Evolutionary conservation across 2,888 invertebrate genomes (phyloP), one percentile per base, ranked within the genome.

Genomic region (Proisotoma minuta): DNA sequence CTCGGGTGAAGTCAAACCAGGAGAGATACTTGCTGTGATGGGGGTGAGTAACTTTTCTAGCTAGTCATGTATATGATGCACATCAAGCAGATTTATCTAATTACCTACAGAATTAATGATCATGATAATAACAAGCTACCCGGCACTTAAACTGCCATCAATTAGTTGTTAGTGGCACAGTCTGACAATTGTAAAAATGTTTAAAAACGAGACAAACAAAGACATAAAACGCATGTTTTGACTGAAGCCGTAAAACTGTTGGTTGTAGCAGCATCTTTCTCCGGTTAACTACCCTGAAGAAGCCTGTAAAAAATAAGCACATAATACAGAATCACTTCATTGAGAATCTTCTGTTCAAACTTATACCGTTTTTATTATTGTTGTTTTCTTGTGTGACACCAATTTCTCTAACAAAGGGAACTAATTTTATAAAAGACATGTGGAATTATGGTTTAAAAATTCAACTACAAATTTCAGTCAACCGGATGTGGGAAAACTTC

Each of bases 1-100:
- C 74, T 85, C 84, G 76, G 89, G 89, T 40, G 79, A 85, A 73
- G 88, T 87, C 71, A 83, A 85, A 73, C 87, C 88, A 20, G 89
- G 89, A 54, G 86, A 89, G 76, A 82, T 90, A 65, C 78, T 90
- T 75, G 89, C 89, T 70, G 85, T 89, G 65, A 88, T 89, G 87
- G 89, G 89, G 51, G 62, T 65, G 59, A 65, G 65, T 58, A 5
- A 54, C 15, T 26, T 52, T 28, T 23, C 28, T n/a, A n/a, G n/a
- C n/a, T n/a, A n/a, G n/a, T n/a, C n/a, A n/a, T n/a, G n/a, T n/a
- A n/a, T n/a, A n/a, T n/a, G n/a, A n/a, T n/a, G n/a, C n/a, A n/a
- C n/a, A n/a, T n/a, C n/a, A n/a, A n/a, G n/a, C n/a, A n/a, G n/a
- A n/a, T n/a, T n/a, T n/a, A n/a, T n/a, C n/a, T n/a, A n/a, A n/a